Percentiles rank a stretch among this genome's conserved stretches.
These are phyloP conservation scores for Magallana gigas DNA, from an alignment of 1,140 invertebrate genomes.

Conservation along the genomic window DNA sequence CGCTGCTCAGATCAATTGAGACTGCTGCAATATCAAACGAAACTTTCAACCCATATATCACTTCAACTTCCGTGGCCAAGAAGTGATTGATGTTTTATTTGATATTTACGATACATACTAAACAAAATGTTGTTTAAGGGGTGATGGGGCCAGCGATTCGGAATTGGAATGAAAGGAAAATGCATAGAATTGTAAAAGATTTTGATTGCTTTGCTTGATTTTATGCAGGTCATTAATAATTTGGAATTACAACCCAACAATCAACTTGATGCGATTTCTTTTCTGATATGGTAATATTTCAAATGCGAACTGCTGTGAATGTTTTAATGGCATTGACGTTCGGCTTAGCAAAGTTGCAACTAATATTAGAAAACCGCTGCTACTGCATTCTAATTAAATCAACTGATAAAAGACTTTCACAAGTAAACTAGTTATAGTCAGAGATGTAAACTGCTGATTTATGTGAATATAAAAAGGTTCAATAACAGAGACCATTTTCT, in stretches of 20 bases:
- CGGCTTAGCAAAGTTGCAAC: too few relatives aligned
- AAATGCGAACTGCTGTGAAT: too few relatives aligned
- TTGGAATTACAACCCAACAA: constrained; percentile 1
- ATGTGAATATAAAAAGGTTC: too few relatives aligned
- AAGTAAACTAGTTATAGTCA: too few relatives aligned
- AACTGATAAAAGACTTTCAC: too few relatives aligned
- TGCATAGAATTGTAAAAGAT: not conserved
- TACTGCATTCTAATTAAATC: too few relatives aligned
- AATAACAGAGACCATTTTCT: too few relatives aligned
- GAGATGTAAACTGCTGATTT: too few relatives aligned
- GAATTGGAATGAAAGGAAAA: not conserved
- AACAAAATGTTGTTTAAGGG: constrained; percentile 20
- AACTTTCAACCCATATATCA: not conserved
- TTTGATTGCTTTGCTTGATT: not conserved
- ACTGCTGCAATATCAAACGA: constrained; percentile 5
- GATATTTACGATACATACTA: constrained; percentile 32
- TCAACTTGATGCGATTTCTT: not conserved
- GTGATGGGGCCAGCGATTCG: not conserved
- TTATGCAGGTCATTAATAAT: not conserved
- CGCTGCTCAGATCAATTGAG: not conserved
- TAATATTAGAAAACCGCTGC: too few relatives aligned
- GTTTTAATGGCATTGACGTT: too few relatives aligned
- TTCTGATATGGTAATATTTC: not conserved
- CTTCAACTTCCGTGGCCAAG: not conserved
- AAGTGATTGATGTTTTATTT: constrained; percentile 30